Base-by-base conservation (phyloP, 2,888 invertebrate genomes). In the Apomyelois bistriatella region DNA sequence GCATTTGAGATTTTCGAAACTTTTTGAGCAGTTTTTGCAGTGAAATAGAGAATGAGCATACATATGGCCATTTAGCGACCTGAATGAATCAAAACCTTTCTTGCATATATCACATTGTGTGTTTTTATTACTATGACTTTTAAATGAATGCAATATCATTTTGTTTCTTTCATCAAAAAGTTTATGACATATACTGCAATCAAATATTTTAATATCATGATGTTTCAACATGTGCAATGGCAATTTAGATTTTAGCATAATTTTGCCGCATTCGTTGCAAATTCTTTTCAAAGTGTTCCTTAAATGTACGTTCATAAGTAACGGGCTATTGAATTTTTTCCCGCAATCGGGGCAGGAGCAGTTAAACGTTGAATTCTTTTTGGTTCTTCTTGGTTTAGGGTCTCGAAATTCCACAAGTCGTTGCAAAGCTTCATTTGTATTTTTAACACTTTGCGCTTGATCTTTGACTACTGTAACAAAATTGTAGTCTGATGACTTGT, bases 1-100 rank as follows among this genome's bases (percentile, higher is more conserved):
- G 46, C 89, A 89, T 52, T 79, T 76, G 0, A 74, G 68, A 48
- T 83, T 88, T 2, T 87, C 83, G 53, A 76, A 87, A 53, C 70
- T 76, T 1, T 50, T 48, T 0, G 71, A 76, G 59, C 88, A 88
- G 0, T 66, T 62, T 0, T 57, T 47, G 54, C 89, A 89, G 41
- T 75, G 67, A 58, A 85, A 82, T 0, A 85, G 55, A 0, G 77
- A 72, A 55, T 88, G 89, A 0, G 75, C 60, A 53, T 78, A 79
- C 53, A 61, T 60, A 49, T 89, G 89, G 0, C 85, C 76, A 32
- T 74, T 60, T 0, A 89, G 51, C 0, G 79, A 82, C 46, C 85
- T 65, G 6, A 76, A 73, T 51, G 64, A 84, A 0, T 56, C 57
- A 43, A 72, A 89, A 0, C 79, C 74, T 1, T 65, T 60, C 0